A percentile compares a stretch with the other conserved stretches of the same genome.
Conservation (phyloP, 2,113 vertebrate genomes). For the Telmatochromis bifrenatus region DNA sequence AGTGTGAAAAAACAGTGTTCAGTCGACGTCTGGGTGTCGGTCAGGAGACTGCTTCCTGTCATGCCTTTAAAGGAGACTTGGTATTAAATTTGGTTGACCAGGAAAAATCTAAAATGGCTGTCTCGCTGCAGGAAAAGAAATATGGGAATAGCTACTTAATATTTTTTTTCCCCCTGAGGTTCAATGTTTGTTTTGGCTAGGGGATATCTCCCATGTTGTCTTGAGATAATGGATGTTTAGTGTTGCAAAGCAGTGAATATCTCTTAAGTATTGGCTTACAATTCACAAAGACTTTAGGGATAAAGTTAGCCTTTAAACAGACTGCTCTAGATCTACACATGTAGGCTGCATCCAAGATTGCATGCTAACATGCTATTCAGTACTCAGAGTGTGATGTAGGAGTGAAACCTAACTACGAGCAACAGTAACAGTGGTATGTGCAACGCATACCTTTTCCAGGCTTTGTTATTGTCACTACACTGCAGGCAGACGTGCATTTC, state of each 20-base stretch:
- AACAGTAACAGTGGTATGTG: background rate
- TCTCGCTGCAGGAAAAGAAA: background rate
- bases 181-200: background rate
- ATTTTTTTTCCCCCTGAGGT: rapidly evolving
- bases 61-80: background rate
- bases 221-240: background rate
- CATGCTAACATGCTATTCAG: background rate
- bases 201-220: background rate
- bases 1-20: slow-evolving; percentile 26
- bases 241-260: background rate
- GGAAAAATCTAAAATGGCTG: background rate
- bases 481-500: background rate
- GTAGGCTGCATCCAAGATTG: background rate
- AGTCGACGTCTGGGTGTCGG: slow-evolving; percentile 1
- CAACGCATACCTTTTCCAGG: background rate
- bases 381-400: background rate
- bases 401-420: background rate
- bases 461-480: background rate
- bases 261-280: background rate
- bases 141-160: background rate
- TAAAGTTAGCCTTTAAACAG: background rate
- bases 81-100: background rate
- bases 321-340: background rate
- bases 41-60: background rate
- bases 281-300: background rate